Evolutionary conservation across 2,797 vertebrate species (phyloP).

Genomic region (Poeciliopsis presidionis): DNA sequence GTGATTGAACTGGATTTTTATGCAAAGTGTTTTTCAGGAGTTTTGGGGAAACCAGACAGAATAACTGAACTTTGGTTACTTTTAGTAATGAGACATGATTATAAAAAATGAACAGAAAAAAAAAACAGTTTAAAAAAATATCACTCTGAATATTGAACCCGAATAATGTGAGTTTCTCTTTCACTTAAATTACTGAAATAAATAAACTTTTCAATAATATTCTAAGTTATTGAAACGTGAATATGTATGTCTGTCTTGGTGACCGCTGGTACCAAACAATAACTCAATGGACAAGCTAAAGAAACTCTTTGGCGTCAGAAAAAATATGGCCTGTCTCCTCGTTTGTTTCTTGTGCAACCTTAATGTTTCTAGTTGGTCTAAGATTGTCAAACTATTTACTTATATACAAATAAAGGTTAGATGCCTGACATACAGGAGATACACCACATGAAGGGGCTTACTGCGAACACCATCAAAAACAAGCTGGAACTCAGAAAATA

Average conservation of each 20-base stretch:
- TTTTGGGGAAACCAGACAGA: not conserved
- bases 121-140: not conserved
- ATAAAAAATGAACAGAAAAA: not conserved
- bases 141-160: not conserved
- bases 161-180: not conserved
- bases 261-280: conserved; percentile 27
- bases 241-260: not conserved
- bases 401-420: conserved; percentile 81
- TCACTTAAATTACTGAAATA: not conserved
- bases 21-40: not conserved
- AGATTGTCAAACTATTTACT: conserved; percentile 87
- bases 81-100: not conserved
- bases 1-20: not conserved
- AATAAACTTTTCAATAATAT: not conserved
- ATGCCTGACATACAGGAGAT: conserved; percentile 71
- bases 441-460: conserved; percentile 48
- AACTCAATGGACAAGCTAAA: conserved; percentile 75
- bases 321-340: conserved; percentile 85
- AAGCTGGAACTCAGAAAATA: conserved; percentile 40
- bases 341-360: conserved; percentile 69
- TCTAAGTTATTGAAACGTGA: not conserved
- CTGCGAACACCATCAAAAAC: conserved; percentile 70
- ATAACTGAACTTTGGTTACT: not conserved
- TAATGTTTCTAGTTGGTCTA: conserved; percentile 79
- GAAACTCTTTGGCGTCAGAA: conserved; percentile 87